Conservation (phyloP, 2,888 invertebrate genomes). For the Clistopyga incitator region DNA sequence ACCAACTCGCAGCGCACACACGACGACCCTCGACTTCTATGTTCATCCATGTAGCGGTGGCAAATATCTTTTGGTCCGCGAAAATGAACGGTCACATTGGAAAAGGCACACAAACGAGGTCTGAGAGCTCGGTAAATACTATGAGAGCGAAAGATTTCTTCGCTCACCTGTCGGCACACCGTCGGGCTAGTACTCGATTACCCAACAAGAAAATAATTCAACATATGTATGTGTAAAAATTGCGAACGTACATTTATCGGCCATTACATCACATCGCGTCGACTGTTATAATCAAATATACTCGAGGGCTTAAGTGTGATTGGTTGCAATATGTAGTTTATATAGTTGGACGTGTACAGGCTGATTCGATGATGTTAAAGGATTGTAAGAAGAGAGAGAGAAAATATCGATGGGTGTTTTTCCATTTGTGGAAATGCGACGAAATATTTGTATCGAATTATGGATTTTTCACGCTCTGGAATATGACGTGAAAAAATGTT, state of each 20-base stretch:
- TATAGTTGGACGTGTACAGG: background rate
- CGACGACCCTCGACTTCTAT: slow-evolving; percentile 37
- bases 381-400: too few species aligned
- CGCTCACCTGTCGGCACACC: slow-evolving; percentile 8
- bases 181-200: background rate
- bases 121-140: slow-evolving; percentile 38
- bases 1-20: slow-evolving; percentile 44
- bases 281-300: background rate
- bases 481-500: too few species aligned
- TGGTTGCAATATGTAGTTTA: background rate
- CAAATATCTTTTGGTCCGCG: slow-evolving; percentile 51
- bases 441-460: too few species aligned
- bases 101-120: slow-evolving; percentile 42
- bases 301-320: background rate
- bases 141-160: slow-evolving; percentile 22
- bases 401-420: too few species aligned
- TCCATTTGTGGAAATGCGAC: too few species aligned
- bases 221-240: background rate
- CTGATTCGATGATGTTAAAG: background rate
- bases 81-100: slow-evolving; percentile 27
- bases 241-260: background rate
- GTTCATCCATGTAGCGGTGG: slow-evolving; percentile 41
- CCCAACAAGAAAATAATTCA: too few species aligned
- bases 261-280: background rate
- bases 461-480: too few species aligned